Evolutionary conservation across 2,797 vertebrate species (phyloP).

Genomic region (Phataginus tricuspis): DNA sequence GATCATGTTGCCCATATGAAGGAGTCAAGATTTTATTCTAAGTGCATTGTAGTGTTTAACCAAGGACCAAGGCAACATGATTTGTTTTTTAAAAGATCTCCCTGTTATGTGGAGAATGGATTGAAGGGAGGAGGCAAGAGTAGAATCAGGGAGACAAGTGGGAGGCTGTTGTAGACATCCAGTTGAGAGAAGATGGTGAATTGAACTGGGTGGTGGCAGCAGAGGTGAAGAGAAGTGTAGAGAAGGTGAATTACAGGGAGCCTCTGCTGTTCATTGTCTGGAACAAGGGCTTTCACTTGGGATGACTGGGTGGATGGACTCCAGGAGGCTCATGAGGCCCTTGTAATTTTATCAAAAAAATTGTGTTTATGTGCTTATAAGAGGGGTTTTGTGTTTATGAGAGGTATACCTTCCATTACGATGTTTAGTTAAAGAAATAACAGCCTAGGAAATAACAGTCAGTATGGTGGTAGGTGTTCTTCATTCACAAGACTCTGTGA

Average conservation of each 20-base stretch:
- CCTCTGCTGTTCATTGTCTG: not conserved
- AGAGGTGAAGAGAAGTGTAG: not conserved
- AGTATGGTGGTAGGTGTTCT: not conserved
- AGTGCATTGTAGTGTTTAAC: not conserved
- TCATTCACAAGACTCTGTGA: not conserved
- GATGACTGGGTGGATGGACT: not conserved
- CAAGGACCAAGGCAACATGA: not conserved
- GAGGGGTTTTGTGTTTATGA: not conserved
- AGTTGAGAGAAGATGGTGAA: not conserved
- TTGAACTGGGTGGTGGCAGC: not conserved
- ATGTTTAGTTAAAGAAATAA: not conserved
- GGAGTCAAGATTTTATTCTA: not conserved
- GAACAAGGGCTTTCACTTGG: not conserved
- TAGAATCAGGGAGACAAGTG: not conserved
- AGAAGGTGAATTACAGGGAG: not conserved
- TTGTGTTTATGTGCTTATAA: not conserved
- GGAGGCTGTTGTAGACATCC: not conserved
- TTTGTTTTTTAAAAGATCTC: not conserved
- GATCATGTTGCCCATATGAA: not conserved
- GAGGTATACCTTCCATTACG: not conserved
- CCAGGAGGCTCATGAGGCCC: not conserved
- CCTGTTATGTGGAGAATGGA: not conserved
- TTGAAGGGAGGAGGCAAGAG: not conserved
- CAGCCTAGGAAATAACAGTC: not conserved
- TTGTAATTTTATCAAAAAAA: not conserved